A percentile compares a stretch with the other conserved stretches of the same genome.
Conservation (phyloP, 1,140 invertebrate species). For the Pinna nobilis region DNA sequence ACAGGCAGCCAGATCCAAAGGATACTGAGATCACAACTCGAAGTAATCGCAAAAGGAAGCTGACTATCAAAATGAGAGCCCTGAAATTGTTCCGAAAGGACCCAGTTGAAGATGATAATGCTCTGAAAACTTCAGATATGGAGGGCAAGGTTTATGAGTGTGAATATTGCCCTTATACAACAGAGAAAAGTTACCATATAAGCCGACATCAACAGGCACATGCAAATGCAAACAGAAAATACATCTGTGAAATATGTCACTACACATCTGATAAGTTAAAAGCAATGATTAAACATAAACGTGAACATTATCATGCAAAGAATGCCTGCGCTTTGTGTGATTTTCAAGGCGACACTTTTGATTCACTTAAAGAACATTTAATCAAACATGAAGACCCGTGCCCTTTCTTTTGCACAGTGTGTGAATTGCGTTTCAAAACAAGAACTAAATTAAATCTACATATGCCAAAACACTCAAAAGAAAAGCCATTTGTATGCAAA, state of each 20-base stretch:
- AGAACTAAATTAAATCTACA: slow-evolving; percentile 77
- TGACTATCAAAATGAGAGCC: slow-evolving; percentile 9
- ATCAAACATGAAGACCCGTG: slow-evolving; percentile 75
- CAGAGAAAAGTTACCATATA: slow-evolving; percentile 26
- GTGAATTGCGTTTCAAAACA: slow-evolving; percentile 77
- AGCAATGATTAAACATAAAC: slow-evolving; percentile 66
- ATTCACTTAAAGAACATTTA: slow-evolving; percentile 75
- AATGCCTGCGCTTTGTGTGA: slow-evolving; percentile 77
- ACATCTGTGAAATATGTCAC: slow-evolving; percentile 59
- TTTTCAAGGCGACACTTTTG: slow-evolving; percentile 72
- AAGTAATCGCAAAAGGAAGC: slow-evolving; percentile 10
- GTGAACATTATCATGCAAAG: slow-evolving; percentile 75
- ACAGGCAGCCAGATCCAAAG: slow-evolving; percentile 11
- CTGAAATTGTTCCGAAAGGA: neutral
- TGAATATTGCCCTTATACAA: slow-evolving; percentile 41
- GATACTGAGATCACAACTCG: slow-evolving; percentile 5
- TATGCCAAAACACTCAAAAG: slow-evolving; percentile 77
- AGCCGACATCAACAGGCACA: slow-evolving; percentile 39
- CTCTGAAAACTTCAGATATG: neutral
- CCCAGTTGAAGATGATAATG: neutral
- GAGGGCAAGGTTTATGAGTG: slow-evolving; percentile 24
- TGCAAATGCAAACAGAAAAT: slow-evolving; percentile 30
- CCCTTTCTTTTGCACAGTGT: slow-evolving; percentile 78
- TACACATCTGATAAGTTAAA: slow-evolving; percentile 52
- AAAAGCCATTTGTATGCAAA: slow-evolving; percentile 78